Conservation (phyloP, 2,888 invertebrate genomes). For the Drosophila formosana region DNA sequence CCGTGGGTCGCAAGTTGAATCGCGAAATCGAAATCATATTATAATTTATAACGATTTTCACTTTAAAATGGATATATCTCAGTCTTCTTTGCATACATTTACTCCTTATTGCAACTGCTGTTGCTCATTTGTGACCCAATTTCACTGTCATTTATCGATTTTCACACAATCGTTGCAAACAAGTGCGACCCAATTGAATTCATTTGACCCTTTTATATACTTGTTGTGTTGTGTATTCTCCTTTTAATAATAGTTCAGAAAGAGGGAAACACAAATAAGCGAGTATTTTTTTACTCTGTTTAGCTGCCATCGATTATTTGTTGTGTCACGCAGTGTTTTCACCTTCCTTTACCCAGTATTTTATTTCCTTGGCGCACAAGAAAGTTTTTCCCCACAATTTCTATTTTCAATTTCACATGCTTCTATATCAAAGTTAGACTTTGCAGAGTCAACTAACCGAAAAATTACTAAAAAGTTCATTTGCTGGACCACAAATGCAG, state of each 20-base stretch:
- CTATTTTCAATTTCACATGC: neutral
- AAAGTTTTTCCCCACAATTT: neutral
- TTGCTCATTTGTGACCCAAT: slow-evolving; percentile 29
- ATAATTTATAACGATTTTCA: neutral
- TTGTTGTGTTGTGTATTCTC: neutral
- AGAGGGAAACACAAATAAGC: neutral
- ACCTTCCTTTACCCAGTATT: neutral
- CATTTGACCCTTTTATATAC: slow-evolving; percentile 16
- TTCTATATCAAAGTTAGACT: slow-evolving; percentile 9
- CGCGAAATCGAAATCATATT: neutral
- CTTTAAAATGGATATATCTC: neutral
- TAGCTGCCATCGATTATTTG: slow-evolving; percentile 13
- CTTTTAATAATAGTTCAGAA: neutral
- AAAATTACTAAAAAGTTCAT: slow-evolving; percentile 38
- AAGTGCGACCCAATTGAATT: slow-evolving; percentile 20
- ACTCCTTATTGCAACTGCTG: neutral
- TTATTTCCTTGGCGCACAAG: neutral
- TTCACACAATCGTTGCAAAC: slow-evolving; percentile 15
- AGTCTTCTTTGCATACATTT: neutral
- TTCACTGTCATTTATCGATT: slow-evolving; percentile 29
- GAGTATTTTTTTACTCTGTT: slow-evolving; percentile 7
- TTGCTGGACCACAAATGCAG: slow-evolving; percentile 37
- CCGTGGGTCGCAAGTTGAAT: neutral
- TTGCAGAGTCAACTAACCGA: slow-evolving; percentile 26
- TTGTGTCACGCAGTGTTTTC: neutral